Conservation (phyloP, 1,140 invertebrate species). For the Mizuhopecten yessoensis region DNA sequence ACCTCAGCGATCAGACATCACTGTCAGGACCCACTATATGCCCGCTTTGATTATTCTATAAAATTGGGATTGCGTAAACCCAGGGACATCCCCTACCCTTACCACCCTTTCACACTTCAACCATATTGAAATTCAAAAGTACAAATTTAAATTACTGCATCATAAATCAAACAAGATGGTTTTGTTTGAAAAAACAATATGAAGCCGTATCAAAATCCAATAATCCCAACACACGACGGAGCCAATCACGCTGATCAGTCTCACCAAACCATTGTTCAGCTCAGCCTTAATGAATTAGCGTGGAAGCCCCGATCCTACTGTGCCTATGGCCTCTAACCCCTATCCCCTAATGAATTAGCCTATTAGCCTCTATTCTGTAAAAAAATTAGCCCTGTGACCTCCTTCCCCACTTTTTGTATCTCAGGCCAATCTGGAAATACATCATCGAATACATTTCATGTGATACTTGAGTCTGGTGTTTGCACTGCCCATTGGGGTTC, state of each 20-base stretch:
- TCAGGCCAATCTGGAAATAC: constrained; percentile 10
- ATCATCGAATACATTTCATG: background rate
- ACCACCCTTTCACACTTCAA: background rate
- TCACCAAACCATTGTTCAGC: background rate
- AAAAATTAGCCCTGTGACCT: constrained; percentile 2
- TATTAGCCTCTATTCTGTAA: background rate
- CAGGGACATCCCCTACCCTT: background rate
- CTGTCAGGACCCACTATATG: background rate
- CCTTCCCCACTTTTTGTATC: constrained; percentile 22
- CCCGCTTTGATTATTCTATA: constrained; percentile 31
- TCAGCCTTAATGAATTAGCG: background rate
- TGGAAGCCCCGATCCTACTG: background rate
- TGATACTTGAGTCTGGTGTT: background rate
- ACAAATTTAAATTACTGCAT: constrained; percentile 21
- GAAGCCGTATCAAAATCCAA: constrained; percentile 31
- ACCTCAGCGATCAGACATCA: background rate
- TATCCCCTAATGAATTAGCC: constrained; percentile 30
- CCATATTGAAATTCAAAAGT: constrained; percentile 35
- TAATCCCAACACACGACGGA: background rate
- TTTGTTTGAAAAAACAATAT: constrained; percentile 40
- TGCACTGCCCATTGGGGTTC: background rate
- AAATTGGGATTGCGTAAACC: background rate
- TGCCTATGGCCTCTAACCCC: background rate
- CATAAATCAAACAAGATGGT: constrained; percentile 34
- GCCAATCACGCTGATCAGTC: background rate